Evolutionary conservation across 2,113 vertebrate species (phyloP).

Genomic region (Beaufortia kweichowensis): DNA sequence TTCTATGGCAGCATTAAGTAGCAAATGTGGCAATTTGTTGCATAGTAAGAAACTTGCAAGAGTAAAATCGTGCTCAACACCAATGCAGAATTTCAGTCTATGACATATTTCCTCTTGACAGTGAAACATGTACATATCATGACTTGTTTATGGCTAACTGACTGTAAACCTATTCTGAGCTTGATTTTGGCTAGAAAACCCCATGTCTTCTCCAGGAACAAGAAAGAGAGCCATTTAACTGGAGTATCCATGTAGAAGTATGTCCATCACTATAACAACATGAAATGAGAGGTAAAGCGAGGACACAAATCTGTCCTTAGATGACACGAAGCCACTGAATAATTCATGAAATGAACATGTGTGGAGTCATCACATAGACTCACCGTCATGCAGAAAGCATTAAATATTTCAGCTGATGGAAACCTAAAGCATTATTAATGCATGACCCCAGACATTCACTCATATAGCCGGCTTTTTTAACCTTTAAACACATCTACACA

Average conservation of each 20-base stretch:
- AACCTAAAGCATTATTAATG: constrained; percentile 20
- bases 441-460: background rate
- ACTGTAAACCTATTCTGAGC: background rate
- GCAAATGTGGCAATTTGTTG: too few relatives aligned
- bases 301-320: constrained; percentile 21
- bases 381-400: constrained; percentile 2
- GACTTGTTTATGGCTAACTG: background rate
- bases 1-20: too few relatives aligned
- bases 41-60: too few relatives aligned
- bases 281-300: constrained; percentile 9
- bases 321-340: background rate
- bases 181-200: background rate
- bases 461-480: background rate
- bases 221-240: too few relatives aligned
- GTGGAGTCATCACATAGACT: constrained; percentile 8
- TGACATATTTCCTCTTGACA: too few relatives aligned
- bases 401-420: constrained; percentile 24
- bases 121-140: background rate
- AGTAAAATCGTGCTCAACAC: too few relatives aligned
- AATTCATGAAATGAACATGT: constrained; percentile 31
- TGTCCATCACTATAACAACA: constrained; percentile 21
- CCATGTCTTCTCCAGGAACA: background rate
- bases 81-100: too few relatives aligned
- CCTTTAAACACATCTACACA: background rate
- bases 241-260: background rate